A percentile compares a stretch with the other conserved stretches of the same genome.
Conservation (phyloP, 2,113 vertebrate genomes). For the Saimiri boliviensis region DNA sequence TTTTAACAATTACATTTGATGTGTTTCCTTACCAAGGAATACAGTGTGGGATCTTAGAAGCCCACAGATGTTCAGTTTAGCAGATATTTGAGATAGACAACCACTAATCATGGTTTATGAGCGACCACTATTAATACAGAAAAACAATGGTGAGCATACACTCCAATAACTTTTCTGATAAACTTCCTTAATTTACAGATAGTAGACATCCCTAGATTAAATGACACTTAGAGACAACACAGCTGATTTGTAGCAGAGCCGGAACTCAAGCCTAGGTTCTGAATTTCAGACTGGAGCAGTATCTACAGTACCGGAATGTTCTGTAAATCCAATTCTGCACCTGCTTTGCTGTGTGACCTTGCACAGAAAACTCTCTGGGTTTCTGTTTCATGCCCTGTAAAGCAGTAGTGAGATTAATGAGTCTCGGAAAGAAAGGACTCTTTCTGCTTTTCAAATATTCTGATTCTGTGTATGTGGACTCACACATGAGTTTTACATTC, state of each 20-base stretch:
- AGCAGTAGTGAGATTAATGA: background rate
- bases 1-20: background rate
- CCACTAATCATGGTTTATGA: background rate
- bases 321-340: background rate
- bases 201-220: background rate
- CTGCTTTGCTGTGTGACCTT: background rate
- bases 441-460: background rate
- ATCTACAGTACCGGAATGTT: background rate
- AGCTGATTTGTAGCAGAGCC: background rate
- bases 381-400: background rate
- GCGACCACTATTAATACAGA: background rate
- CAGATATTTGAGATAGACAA: background rate
- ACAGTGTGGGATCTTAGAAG: background rate
- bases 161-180: background rate
- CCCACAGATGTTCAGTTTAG: background rate
- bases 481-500: constrained; percentile 38
- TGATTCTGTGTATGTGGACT: constrained; percentile 14
- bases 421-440: background rate
- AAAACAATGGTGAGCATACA: background rate
- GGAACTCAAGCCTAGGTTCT: background rate
- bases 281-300: background rate
- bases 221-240: background rate
- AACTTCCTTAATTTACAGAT: background rate
- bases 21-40: background rate
- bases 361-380: background rate